A percentile compares a stretch with the other conserved stretches of the same genome.
Conservation (phyloP, 1,140 invertebrate species). For the Bombus confusus region DNA sequence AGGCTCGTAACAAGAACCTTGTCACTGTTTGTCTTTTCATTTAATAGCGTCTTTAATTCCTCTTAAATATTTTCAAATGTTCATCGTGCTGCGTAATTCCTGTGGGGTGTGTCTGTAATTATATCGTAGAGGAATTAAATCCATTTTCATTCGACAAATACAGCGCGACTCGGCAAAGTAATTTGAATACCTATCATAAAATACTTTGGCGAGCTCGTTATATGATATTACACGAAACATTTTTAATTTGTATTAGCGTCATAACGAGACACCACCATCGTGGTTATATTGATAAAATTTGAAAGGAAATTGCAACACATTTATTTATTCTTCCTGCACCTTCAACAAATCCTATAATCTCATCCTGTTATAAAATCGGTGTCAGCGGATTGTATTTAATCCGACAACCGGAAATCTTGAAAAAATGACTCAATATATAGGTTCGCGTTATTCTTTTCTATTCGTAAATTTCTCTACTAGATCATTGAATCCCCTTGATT, state of each 20-base stretch:
- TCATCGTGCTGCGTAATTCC: background rate
- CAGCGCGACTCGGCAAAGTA: background rate
- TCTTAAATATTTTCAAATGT: background rate
- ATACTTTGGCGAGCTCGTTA: too few species aligned
- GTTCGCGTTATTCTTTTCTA: background rate
- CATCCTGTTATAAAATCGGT: constrained; percentile 15
- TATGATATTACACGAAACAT: too few species aligned
- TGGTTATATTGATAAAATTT: too few species aligned
- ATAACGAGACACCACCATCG: too few species aligned
- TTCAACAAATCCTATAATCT: background rate
- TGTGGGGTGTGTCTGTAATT: background rate
- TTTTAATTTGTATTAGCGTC: too few species aligned
- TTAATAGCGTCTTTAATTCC: background rate
- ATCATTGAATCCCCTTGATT: constrained; percentile 22
- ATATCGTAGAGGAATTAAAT: background rate
- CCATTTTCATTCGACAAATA: background rate
- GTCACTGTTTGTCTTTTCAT: background rate
- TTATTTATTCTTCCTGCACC: too few species aligned
- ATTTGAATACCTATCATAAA: too few species aligned
- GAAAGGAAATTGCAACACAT: too few species aligned
- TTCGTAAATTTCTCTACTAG: constrained; percentile 36
- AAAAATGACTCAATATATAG: background rate
- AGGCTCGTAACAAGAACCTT: background rate
- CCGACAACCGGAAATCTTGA: constrained; percentile 28
- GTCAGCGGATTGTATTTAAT: constrained; percentile 10